Percentiles rank a stretch among this genome's conserved stretches.
These are phyloP conservation scores for Tyto alba DNA, from an alignment of 2,113 vertebrate genomes.

Conservation along the genomic window DNA sequence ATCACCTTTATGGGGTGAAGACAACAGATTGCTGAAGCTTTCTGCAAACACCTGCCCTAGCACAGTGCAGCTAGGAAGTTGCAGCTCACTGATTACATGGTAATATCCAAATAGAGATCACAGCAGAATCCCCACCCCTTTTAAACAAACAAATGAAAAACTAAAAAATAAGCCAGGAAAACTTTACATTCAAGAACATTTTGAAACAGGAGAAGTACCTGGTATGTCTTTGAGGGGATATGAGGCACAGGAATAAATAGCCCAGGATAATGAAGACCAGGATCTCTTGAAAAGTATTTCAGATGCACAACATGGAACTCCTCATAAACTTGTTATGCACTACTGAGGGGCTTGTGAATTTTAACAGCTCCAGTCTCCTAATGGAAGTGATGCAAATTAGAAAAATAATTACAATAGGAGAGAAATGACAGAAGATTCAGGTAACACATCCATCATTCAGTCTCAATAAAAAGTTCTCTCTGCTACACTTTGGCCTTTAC, in stretches of 20 bases:
- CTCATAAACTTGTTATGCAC: neutral
- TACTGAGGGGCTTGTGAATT: neutral
- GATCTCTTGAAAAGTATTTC: neutral
- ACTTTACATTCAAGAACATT: neutral
- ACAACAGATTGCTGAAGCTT: neutral
- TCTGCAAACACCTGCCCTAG: neutral
- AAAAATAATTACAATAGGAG: neutral
- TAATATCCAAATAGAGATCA: neutral
- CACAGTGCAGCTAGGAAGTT: neutral
- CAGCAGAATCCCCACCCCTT: neutral
- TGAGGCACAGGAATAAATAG: neutral
- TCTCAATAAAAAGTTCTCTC: neutral
- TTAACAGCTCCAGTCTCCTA: neutral
- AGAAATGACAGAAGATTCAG: neutral
- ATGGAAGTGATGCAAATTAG: neutral
- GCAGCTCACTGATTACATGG: neutral
- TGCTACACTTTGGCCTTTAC: neutral
- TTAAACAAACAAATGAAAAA: neutral
- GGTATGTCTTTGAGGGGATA: neutral
- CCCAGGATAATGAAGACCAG: neutral
- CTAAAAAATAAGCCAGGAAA: neutral
- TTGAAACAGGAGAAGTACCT: neutral
- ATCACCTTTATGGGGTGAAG: neutral
- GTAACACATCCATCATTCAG: neutral
- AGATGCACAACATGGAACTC: neutral